Conservation (phyloP, 2,113 vertebrate genomes). For the Nothobranchius kuhntae region DNA sequence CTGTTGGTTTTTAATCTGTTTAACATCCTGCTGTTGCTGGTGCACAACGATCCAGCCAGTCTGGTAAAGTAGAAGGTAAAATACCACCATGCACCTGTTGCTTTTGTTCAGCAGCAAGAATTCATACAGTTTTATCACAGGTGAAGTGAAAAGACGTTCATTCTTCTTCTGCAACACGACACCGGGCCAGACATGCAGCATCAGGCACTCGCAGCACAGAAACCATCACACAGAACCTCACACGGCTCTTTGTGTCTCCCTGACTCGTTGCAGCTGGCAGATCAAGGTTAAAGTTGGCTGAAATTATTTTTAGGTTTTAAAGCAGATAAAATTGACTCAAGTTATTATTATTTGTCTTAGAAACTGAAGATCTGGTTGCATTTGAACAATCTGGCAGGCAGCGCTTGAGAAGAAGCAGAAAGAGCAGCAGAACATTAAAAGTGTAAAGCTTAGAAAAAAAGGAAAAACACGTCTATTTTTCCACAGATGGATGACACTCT, state of each 20-base stretch:
- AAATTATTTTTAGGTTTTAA: constrained; percentile 15
- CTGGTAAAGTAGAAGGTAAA: neutral
- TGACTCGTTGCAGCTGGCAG: constrained; percentile 11
- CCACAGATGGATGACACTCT: constrained; percentile 51
- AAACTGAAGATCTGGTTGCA: constrained; percentile 4
- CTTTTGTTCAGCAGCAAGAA: constrained; percentile 10
- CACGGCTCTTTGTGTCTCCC: neutral
- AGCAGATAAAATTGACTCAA: neutral
- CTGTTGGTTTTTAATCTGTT: constrained; percentile 4
- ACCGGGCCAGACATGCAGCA: neutral
- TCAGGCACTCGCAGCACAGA: constrained; percentile 5
- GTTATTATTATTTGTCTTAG: constrained; percentile 4
- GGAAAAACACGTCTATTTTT: constrained; percentile 36
- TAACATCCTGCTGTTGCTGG: neutral
- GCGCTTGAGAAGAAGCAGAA: constrained; percentile 21
- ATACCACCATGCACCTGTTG: neutral
- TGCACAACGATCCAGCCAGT: neutral
- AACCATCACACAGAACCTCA: neutral
- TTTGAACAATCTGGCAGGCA: constrained; percentile 7
- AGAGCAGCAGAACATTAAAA: constrained; percentile 18
- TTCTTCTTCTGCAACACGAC: constrained; percentile 5
- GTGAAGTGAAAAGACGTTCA: constrained; percentile 3
- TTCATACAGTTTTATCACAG: constrained; percentile 12
- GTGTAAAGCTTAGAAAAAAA: constrained; percentile 9
- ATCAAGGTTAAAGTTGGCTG: neutral